phyloP scores from a whole-genome alignment of 1,140 invertebrate genomes.

The Tetragnatha versicolor region DNA sequence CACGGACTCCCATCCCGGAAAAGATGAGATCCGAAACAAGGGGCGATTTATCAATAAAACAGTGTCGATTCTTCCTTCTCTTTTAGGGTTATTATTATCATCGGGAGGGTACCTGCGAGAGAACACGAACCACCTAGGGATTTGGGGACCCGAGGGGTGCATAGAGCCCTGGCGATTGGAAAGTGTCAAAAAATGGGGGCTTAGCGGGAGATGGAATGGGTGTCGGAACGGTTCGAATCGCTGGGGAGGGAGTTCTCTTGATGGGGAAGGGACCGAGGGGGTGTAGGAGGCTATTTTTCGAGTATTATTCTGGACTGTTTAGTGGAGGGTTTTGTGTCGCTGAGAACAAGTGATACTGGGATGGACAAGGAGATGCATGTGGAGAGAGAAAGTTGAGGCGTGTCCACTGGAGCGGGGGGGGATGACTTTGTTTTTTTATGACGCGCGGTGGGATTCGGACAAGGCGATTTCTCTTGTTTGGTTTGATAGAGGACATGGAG shows the following conservation, averaged over 20 bases:
- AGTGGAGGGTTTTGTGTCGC: too few species aligned
- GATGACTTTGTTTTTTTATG: too few species aligned
- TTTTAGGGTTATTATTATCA: conserved; percentile 25
- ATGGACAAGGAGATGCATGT: too few species aligned
- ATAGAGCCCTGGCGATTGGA: too few species aligned
- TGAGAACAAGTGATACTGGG: too few species aligned
- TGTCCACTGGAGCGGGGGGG: too few species aligned
- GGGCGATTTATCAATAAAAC: conserved; percentile 39
- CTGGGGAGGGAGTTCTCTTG: neutral
- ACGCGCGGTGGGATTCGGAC: too few species aligned
- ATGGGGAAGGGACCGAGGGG: neutral
- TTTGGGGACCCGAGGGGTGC: neutral
- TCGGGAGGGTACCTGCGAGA: neutral
- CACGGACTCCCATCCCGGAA: neutral
- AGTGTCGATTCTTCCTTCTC: conserved; percentile 14
- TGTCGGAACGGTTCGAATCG: conserved; percentile 7
- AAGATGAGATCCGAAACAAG: conserved; percentile 33
- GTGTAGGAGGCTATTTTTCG: neutral
- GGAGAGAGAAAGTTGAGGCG: too few species aligned
- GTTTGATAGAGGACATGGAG: too few species aligned
- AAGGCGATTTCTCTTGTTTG: too few species aligned
- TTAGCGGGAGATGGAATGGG: conserved; percentile 15
- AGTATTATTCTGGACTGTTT: neutral
- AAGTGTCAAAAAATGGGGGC: neutral
- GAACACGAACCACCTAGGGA: neutral